Conservation (phyloP, 92 coral and sea anemone genomes). For the Actinernus sp. region DNA sequence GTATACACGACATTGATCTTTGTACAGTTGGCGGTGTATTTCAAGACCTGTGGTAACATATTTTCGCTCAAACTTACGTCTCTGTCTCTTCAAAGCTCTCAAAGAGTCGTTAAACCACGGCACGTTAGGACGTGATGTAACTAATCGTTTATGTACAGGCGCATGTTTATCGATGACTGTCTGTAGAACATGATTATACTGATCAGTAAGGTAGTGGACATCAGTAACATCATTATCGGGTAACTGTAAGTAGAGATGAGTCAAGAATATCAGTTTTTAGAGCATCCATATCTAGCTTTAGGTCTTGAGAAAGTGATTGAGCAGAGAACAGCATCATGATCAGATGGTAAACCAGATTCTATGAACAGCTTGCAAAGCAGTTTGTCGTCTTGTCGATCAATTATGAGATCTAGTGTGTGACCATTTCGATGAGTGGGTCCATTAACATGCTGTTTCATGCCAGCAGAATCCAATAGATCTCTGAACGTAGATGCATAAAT, state of each 20-base stretch:
- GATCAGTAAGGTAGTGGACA: not conserved
- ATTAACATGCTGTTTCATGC: slow-evolving; percentile 6
- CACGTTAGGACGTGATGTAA: slow-evolving; percentile 13
- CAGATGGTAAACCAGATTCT: slow-evolving; percentile 18
- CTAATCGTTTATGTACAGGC: not conserved
- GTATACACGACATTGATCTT: slow-evolving; percentile 1
- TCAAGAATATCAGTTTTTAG: no score
- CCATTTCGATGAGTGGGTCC: slow-evolving; percentile 26
- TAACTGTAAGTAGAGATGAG: slow-evolving; percentile 4
- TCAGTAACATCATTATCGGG: not conserved
- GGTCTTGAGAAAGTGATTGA: slow-evolving; percentile 15
- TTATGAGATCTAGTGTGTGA: not conserved
- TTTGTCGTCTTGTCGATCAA: slow-evolving; percentile 10
- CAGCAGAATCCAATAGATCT: slow-evolving; percentile 19
- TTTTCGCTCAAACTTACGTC: slow-evolving; percentile 21
- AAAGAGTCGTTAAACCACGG: slow-evolving; percentile 28
- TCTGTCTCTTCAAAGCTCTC: slow-evolving; percentile 10
- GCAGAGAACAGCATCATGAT: slow-evolving; percentile 17
- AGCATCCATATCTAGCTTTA: slow-evolving; percentile 4
- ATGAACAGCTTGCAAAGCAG: no score
- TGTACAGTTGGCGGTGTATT: slow-evolving; percentile 18
- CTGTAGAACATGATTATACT: not conserved
- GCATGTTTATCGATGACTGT: slow-evolving; percentile 7
- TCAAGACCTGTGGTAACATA: slow-evolving; percentile 11
- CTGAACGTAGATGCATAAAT: slow-evolving; percentile 9